Percentiles rank a stretch among this genome's conserved stretches.
phyloP scores from a whole-genome alignment of 2,797 vertebrate genomes.

The Argentina silus region DNA sequence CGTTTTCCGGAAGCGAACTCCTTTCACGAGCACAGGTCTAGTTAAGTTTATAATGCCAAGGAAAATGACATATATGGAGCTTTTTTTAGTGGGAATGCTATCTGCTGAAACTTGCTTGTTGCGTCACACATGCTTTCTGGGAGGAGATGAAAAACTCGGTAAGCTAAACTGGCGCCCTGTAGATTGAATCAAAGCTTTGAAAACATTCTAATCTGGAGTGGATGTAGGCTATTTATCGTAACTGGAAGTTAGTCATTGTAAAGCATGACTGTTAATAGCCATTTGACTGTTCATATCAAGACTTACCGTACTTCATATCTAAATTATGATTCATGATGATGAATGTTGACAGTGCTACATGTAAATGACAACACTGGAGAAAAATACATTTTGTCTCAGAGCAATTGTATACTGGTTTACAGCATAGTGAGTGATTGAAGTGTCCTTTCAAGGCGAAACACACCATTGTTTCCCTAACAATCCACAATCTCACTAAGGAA shows the following conservation, averaged over 20 bases:
- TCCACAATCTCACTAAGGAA: constrained; percentile 72
- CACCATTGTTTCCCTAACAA: constrained; percentile 73
- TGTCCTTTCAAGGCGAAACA: constrained; percentile 67
- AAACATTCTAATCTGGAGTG: background rate
- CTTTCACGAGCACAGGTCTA: constrained; percentile 11
- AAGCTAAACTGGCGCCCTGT: too few species aligned
- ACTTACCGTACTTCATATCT: constrained; percentile 28
- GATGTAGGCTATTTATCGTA: background rate
- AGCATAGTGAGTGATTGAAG: constrained; percentile 61
- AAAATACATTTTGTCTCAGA: constrained; percentile 55
- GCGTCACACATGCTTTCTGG: background rate
- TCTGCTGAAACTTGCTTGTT: too few species aligned
- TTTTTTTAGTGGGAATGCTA: too few species aligned
- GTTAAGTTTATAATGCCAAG: too few species aligned
- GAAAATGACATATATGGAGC: too few species aligned
- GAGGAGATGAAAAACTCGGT: too few species aligned
- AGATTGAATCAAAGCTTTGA: background rate
- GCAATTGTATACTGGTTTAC: constrained; percentile 41
- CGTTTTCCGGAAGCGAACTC: constrained; percentile 23
- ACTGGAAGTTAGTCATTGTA: constrained; percentile 3
- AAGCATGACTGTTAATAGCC: constrained; percentile 2
- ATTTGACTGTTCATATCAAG: background rate
- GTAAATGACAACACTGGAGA: constrained; percentile 39
- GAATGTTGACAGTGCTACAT: constrained; percentile 26
- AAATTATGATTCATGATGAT: constrained; percentile 50